Evolutionary conservation across 2,888 invertebrate species (phyloP).

Genomic region (Asteroscopus sphinx): DNA sequence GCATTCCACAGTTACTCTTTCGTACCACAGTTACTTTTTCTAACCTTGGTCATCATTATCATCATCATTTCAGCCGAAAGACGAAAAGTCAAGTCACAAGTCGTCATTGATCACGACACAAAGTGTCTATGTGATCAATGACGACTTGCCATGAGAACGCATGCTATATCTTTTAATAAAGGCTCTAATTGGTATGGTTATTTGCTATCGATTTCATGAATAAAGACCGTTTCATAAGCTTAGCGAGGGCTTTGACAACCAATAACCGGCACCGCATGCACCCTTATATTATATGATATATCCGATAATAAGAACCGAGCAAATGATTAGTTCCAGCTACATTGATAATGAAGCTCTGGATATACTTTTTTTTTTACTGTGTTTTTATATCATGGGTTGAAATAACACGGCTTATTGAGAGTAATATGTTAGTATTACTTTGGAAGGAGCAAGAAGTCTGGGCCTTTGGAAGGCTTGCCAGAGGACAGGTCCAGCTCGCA

Average conservation of each 20-base stretch:
- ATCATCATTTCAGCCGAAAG: no score
- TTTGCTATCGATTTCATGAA: constrained; percentile 32
- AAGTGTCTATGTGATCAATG: constrained; percentile 10
- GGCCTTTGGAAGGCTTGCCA: no score
- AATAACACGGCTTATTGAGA: no score
- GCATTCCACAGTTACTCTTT: no score
- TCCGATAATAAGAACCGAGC: constrained; percentile 35
- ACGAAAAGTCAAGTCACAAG: no score
- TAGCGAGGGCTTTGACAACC: constrained; percentile 31
- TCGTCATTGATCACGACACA: no score
- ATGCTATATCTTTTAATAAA: constrained; percentile 9
- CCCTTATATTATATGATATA: constrained; percentile 30
- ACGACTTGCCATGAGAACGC: background rate
- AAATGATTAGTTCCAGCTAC: constrained; percentile 24
- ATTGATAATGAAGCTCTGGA: background rate
- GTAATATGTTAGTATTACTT: no score
- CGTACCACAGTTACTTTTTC: no score
- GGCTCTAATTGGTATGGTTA: constrained; percentile 21
- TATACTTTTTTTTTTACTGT: constrained; percentile 11
- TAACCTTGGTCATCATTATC: no score
- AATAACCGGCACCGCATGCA: constrained; percentile 20
- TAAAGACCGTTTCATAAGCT: constrained; percentile 18
- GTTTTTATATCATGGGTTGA: no score
- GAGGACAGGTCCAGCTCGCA: no score
- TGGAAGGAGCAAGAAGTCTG: no score